phyloP scores from a whole-genome alignment of 2,888 invertebrate species.

The Ariolimax columbianus region DNA sequence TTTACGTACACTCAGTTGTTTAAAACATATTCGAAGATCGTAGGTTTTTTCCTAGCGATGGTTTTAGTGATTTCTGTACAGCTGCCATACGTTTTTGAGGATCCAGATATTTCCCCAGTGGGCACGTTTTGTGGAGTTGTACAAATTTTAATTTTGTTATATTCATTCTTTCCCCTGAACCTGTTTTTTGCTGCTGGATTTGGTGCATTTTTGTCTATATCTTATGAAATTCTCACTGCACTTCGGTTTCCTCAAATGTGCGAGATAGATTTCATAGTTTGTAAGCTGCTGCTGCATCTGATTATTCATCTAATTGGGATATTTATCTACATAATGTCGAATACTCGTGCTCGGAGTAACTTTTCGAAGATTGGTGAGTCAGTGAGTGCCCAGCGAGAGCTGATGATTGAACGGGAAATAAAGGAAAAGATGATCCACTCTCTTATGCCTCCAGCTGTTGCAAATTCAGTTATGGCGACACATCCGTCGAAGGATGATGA shows the following conservation, averaged over 20 bases:
- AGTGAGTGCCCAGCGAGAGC: constrained; percentile 89
- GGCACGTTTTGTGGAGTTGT: constrained; percentile 80
- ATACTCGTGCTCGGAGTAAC: constrained; percentile 94
- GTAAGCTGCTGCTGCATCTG: constrained; percentile 88
- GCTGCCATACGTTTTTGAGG: constrained; percentile 70
- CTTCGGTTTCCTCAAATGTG: constrained; percentile 57
- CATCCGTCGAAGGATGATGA: constrained; percentile 72
- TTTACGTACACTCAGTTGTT: constrained; percentile 79
- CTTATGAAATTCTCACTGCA: constrained; percentile 86
- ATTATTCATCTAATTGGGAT: constrained; percentile 94
- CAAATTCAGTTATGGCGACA: constrained; percentile 80
- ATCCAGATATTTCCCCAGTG: constrained; percentile 73
- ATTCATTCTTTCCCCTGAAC: constrained; percentile 94
- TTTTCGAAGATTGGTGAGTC: constrained; percentile 98
- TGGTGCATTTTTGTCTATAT: constrained; percentile 88
- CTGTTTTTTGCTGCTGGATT: constrained; percentile 90
- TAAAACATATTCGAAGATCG: constrained; percentile 79
- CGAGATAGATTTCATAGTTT: constrained; percentile 65
- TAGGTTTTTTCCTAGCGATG: constrained; percentile 82
- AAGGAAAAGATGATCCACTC: constrained; percentile 96
- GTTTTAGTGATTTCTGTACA: constrained; percentile 74
- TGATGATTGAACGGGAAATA: constrained; percentile 94
- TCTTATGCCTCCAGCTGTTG: constrained; percentile 96
- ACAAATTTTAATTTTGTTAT: constrained; percentile 92
- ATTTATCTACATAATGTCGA: constrained; percentile 91